Conservation (phyloP, 2,797 vertebrate genomes). For the Rhabdomys pumilio region DNA sequence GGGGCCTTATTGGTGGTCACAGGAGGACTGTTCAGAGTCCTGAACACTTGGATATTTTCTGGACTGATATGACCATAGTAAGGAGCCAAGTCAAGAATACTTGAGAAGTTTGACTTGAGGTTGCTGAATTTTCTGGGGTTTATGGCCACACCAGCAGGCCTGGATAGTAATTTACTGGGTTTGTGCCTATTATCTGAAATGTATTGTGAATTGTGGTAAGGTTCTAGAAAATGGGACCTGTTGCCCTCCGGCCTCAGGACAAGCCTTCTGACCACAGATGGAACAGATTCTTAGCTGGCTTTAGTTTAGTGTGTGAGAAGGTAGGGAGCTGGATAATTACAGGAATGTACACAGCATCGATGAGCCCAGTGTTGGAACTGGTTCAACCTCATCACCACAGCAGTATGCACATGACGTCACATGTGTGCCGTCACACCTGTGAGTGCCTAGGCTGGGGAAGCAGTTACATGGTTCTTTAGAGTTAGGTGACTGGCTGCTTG, state of each 20-base stretch:
- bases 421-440: slow-evolving; percentile 62
- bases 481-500: slow-evolving; percentile 58
- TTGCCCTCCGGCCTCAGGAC: background rate
- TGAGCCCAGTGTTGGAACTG: background rate
- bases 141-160: background rate
- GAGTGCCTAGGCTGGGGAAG: slow-evolving; percentile 17
- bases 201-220: background rate
- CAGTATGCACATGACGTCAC: slow-evolving; percentile 18
- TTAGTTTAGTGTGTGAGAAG: slow-evolving; percentile 3
- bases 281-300: background rate
- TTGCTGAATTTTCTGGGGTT: slow-evolving; percentile 9
- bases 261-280: background rate
- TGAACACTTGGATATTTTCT: slow-evolving; percentile 20
- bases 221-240: background rate
- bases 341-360: background rate
- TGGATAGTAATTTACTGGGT: background rate
- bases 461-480: slow-evolving; percentile 29
- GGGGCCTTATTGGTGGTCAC: background rate
- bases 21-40: background rate
- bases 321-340: background rate
- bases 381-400: slow-evolving; percentile 56
- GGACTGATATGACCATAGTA: background rate
- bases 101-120: background rate
- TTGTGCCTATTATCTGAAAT: background rate
- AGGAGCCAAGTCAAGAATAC: background rate